These are phyloP conservation scores for Sialis lutaria DNA, from an alignment of 2,888 invertebrate genomes.

Conservation along the genomic window DNA sequence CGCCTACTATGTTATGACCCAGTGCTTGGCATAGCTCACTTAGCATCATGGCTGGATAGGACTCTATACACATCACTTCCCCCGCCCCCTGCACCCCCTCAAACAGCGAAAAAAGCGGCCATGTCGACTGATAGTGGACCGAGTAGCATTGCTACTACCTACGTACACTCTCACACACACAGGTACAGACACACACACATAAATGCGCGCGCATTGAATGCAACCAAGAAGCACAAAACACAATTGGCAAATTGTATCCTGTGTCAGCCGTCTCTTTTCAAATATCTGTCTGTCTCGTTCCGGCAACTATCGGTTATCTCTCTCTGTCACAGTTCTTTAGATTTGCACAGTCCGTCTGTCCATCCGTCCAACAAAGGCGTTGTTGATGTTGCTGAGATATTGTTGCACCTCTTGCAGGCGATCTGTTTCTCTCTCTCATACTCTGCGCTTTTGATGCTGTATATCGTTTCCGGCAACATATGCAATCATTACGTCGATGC, in stretches of 20 bases:
- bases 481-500: too few species aligned
- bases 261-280: background rate
- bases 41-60: slow-evolving; percentile 4
- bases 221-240: background rate
- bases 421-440: too few species aligned
- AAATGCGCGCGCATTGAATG: background rate
- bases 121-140: background rate
- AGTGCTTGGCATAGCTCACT: slow-evolving; percentile 5
- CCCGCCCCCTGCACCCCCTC: background rate
- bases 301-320: background rate
- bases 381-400: too few species aligned
- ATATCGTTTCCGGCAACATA: too few species aligned
- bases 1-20: slow-evolving; percentile 6
- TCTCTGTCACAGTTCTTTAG: too few species aligned
- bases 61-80: background rate
- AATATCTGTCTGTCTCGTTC: background rate
- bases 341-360: too few species aligned
- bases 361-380: too few species aligned
- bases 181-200: slow-evolving; percentile 1
- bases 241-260: slow-evolving; percentile 2
- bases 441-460: too few species aligned
- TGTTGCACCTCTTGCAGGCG: too few species aligned
- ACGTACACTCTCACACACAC: background rate
- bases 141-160: background rate
- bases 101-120: background rate